Evolutionary conservation across 2,113 vertebrate species (phyloP).

Genomic region (Galemys pyrenaicus): DNA sequence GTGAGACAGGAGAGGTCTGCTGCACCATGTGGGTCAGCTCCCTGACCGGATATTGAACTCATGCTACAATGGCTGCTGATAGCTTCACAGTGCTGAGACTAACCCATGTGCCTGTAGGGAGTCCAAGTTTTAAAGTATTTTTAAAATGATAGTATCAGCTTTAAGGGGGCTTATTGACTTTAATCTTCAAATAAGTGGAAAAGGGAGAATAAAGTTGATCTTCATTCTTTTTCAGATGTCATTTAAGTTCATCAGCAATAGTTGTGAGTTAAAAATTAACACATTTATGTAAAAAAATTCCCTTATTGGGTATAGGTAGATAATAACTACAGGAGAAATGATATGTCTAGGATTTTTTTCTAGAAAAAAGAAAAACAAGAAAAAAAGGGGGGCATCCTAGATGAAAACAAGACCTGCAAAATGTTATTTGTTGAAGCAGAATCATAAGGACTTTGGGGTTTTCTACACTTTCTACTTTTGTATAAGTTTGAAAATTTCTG

Average conservation of each 20-base stretch:
- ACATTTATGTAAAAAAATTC: background rate
- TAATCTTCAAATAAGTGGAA: constrained; percentile 9
- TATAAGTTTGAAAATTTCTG: constrained; percentile 11
- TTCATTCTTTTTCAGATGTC: constrained; percentile 10
- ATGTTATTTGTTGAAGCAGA: constrained; percentile 31
- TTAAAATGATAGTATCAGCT: background rate
- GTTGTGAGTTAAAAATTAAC: background rate
- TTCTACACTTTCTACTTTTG: constrained; percentile 23
- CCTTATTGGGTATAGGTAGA: background rate
- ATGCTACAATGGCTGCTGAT: too few relatives aligned
- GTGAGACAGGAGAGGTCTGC: too few relatives aligned
- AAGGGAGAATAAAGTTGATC: constrained; percentile 31
- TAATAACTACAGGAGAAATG: constrained; percentile 27
- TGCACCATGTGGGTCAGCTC: too few relatives aligned
- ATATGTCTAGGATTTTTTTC: constrained; percentile 8
- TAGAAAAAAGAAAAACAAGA: background rate
- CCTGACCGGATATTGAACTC: too few relatives aligned
- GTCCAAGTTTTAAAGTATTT: background rate
- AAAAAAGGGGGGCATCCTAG: background rate
- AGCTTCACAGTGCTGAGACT: too few relatives aligned
- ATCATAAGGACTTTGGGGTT: background rate
- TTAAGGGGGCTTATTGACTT: background rate
- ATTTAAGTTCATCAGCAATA: constrained; percentile 31
- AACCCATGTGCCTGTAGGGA: too few relatives aligned
- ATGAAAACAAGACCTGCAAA: background rate